These are phyloP conservation scores for Siniperca chuatsi DNA, from an alignment of 2,113 vertebrate genomes.

Conservation along the genomic window DNA sequence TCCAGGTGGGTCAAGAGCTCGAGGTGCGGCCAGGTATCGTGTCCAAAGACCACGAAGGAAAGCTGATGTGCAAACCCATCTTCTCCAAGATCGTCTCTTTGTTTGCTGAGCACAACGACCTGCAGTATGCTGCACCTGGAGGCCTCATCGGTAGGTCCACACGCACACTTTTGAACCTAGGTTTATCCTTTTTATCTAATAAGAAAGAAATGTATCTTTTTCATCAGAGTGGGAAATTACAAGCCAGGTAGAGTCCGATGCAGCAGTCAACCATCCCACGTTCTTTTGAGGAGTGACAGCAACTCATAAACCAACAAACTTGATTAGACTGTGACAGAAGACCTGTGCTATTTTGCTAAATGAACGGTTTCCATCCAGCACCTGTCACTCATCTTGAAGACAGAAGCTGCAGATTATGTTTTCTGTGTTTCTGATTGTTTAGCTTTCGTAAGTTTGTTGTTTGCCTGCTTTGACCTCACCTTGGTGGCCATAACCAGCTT, in stretches of 20 bases:
- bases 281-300: too few species aligned
- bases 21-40: slow-evolving; percentile 98
- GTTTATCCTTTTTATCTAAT: neutral
- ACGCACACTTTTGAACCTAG: neutral
- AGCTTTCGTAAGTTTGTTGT: neutral
- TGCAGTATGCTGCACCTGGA: slow-evolving; percentile 96
- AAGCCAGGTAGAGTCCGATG: too few species aligned
- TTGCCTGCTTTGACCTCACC: neutral
- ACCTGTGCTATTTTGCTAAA: too few species aligned
- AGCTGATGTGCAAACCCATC: slow-evolving; percentile 99
- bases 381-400: too few species aligned
- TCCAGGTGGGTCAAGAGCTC: slow-evolving; percentile 96
- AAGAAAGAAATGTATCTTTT: neutral
- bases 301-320: too few species aligned
- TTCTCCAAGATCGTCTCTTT: slow-evolving; percentile 99
- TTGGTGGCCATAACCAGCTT: neutral
- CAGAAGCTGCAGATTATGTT: neutral
- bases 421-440: neutral
- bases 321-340: too few species aligned
- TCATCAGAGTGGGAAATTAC: neutral
- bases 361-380: too few species aligned
- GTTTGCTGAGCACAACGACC: slow-evolving; percentile 98
- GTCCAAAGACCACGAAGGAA: slow-evolving; percentile 98
- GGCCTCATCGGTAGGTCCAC: slow-evolving; percentile 92
- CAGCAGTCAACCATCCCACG: too few species aligned